These are phyloP conservation scores for Hoplodrina blanda DNA, from an alignment of 2,888 invertebrate species.

Conservation along the genomic window DNA sequence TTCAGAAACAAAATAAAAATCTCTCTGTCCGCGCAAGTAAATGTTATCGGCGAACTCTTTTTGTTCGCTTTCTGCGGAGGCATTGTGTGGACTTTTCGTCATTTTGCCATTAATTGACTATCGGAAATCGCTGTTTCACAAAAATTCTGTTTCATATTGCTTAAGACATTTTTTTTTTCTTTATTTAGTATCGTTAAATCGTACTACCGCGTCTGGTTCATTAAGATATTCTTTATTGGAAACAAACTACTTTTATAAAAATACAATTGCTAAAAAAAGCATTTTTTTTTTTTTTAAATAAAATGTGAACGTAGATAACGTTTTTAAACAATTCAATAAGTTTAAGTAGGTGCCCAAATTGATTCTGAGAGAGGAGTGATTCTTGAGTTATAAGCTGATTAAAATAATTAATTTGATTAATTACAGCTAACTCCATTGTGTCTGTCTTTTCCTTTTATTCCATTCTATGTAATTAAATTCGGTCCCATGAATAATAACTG, in stretches of 20 bases:
- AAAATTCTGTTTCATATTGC: background rate
- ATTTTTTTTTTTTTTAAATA: too few species aligned
- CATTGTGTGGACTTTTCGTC: slow-evolving; percentile 13
- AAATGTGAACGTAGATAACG: too few species aligned
- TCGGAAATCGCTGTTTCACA: background rate
- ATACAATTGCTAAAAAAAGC: too few species aligned
- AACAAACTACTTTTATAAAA: too few species aligned
- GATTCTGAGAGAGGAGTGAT: background rate
- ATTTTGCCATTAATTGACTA: slow-evolving; percentile 19
- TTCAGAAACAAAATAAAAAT: slow-evolving; percentile 23
- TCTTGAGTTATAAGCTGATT: background rate
- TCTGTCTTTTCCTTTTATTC: background rate
- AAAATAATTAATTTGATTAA: background rate
- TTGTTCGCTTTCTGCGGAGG: background rate
- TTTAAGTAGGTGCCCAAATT: too few species aligned
- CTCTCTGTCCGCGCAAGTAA: background rate
- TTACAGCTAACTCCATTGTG: background rate
- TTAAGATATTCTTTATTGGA: too few species aligned
- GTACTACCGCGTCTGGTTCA: background rate
- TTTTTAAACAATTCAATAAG: too few species aligned
- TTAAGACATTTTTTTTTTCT: background rate
- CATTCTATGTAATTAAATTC: background rate
- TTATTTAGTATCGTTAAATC: too few species aligned
- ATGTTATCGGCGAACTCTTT: slow-evolving; percentile 13
- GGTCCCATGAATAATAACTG: slow-evolving; percentile 7